phyloP scores from a whole-genome alignment of 2,797 vertebrate species.

The Delichon dasypus region DNA sequence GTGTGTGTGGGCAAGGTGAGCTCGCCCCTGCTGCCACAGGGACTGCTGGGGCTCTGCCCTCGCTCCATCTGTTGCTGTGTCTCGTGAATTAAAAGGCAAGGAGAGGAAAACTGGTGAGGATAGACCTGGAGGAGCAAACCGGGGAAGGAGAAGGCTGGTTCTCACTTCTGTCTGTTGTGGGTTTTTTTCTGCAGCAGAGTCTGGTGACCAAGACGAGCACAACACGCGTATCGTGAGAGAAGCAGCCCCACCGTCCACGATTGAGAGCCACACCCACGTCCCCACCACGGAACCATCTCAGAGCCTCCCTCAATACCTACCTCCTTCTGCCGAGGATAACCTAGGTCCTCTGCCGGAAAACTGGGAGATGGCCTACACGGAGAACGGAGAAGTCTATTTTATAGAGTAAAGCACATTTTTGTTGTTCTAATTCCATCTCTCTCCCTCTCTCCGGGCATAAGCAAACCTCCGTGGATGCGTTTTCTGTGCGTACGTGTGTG shows the following conservation, averaged over 20 bases:
- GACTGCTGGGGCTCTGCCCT: background rate
- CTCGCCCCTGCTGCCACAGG: background rate
- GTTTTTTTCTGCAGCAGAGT: constrained; percentile 82
- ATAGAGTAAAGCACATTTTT: constrained; percentile 89
- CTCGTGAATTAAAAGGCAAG: background rate
- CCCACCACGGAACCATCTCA: constrained; percentile 97
- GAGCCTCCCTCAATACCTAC: constrained; percentile 93
- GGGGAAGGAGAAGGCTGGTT: background rate
- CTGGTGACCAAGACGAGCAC: constrained; percentile 93
- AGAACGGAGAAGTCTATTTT: constrained; percentile 99
- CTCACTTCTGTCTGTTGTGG: background rate
- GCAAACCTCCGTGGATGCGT: background rate
- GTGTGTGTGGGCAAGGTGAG: background rate
- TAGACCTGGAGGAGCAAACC: background rate
- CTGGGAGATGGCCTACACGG: constrained; percentile 99
- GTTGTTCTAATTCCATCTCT: background rate
- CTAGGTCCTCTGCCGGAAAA: constrained; percentile 96
- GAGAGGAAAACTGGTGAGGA: background rate
- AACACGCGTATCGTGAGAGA: constrained; percentile 74
- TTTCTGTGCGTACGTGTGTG: background rate
- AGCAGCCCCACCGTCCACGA: constrained; percentile 66
- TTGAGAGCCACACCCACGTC: constrained; percentile 81
- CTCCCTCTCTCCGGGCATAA: background rate
- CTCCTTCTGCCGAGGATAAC: constrained; percentile 92
- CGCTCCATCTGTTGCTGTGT: background rate